A percentile compares a stretch with the other conserved stretches of the same genome.
Evolutionary conservation across 2,888 invertebrate species (phyloP).

Genomic region (Agonopterix subpropinquella): DNA sequence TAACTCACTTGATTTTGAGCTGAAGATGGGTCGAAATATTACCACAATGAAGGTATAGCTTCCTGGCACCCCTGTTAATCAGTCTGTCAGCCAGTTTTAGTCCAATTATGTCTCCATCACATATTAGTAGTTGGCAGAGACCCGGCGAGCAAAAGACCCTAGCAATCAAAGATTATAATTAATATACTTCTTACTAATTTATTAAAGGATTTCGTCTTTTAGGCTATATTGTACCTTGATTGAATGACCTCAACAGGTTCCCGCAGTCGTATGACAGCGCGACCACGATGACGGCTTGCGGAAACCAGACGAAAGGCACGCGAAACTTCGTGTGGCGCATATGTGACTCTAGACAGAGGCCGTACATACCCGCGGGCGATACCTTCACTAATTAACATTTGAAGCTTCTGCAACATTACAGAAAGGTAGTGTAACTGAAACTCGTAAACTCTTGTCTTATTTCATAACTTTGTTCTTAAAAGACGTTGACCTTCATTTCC

Average conservation of each 20-base stretch:
- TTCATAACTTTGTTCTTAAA: no score
- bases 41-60: slow-evolving; percentile 22
- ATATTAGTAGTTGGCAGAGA: slow-evolving; percentile 27
- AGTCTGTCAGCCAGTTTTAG: slow-evolving; percentile 30
- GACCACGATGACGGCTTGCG: slow-evolving; percentile 37
- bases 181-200: no score
- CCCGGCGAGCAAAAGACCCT: slow-evolving; percentile 27
- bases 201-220: no score
- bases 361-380: slow-evolving; percentile 41
- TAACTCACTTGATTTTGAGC: slow-evolving; percentile 4
- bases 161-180: slow-evolving; percentile 2
- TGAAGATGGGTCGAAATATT: slow-evolving; percentile 10
- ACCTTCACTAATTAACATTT: slow-evolving; percentile 34
- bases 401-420: slow-evolving; percentile 23
- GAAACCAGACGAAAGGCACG: slow-evolving; percentile 41
- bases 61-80: slow-evolving; percentile 33
- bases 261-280: slow-evolving; percentile 30
- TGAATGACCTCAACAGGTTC: slow-evolving; percentile 10
- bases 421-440: no score
- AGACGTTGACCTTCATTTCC: not conserved
- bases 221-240: slow-evolving; percentile 16
- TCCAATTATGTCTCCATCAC: slow-evolving; percentile 26
- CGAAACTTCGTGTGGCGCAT: slow-evolving; percentile 24
- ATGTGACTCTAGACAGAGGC: slow-evolving; percentile 39
- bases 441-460: no score